These are phyloP conservation scores for Drosophila hamatofila DNA, from an alignment of 2,888 invertebrate species.

Conservation along the genomic window DNA sequence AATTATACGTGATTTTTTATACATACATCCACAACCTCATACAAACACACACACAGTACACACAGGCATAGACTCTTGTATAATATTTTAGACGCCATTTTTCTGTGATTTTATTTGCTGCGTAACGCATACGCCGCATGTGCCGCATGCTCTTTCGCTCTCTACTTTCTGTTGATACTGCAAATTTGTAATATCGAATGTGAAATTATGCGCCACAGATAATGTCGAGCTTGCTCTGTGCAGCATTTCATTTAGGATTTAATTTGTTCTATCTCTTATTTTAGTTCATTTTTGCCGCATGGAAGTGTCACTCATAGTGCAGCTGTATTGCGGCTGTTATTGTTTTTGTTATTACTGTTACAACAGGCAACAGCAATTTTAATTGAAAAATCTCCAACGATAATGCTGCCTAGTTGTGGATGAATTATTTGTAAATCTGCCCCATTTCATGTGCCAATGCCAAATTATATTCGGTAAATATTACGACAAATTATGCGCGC, in stretches of 20 bases:
- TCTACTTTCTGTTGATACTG: conserved; percentile 14
- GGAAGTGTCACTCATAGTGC: conserved; percentile 19
- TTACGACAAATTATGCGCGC: conserved; percentile 24
- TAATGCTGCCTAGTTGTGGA: conserved; percentile 20
- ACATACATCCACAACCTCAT: background rate
- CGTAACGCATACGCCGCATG: conserved; percentile 50
- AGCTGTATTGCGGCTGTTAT: background rate
- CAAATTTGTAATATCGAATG: conserved; percentile 48
- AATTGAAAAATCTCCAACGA: conserved; percentile 43
- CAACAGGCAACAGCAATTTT: conserved; percentile 26
- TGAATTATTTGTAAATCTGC: conserved; percentile 37
- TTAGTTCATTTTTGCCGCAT: conserved; percentile 36
- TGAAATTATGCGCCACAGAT: conserved; percentile 62
- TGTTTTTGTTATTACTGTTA: conserved; percentile 1
- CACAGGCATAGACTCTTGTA: background rate
- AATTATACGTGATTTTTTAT: conserved; percentile 55
- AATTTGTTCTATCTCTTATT: conserved; percentile 17
- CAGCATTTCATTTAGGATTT: conserved; percentile 41
- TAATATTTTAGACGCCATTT: conserved; percentile 8
- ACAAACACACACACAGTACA: conserved; percentile 7
- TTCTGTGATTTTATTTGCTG: conserved; percentile 33
- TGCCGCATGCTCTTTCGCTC: conserved; percentile 1
- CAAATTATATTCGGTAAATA: conserved; percentile 57
- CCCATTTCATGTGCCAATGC: conserved; percentile 23
- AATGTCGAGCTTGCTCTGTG: conserved; percentile 45